phyloP scores from a whole-genome alignment of 2,888 invertebrate genomes.

The Mycalesis mineus region DNA sequence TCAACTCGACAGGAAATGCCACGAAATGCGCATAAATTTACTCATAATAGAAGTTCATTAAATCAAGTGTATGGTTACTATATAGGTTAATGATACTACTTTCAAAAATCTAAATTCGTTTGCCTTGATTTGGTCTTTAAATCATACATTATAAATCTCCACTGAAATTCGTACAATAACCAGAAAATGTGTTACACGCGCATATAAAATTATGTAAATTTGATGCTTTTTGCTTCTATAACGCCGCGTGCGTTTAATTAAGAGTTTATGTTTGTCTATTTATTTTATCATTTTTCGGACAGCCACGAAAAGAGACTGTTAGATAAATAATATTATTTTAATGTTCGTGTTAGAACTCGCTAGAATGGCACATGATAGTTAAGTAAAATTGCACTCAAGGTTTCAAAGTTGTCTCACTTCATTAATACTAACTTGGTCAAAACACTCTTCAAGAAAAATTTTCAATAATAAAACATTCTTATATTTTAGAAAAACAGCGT shows the following conservation, averaged over 20 bases:
- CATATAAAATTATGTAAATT: not conserved
- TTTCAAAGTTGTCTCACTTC: no score
- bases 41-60: conserved; percentile 1
- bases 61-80: conserved; percentile 1
- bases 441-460: no score
- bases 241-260: not conserved
- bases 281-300: not conserved
- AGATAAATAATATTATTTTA: no score
- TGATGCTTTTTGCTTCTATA: not conserved
- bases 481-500: no score
- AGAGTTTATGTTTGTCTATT: not conserved
- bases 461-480: no score
- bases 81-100: conserved; percentile 7
- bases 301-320: not conserved
- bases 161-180: not conserved
- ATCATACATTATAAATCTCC: conserved; percentile 1
- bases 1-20: conserved; percentile 6
- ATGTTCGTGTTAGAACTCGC: no score
- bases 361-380: no score
- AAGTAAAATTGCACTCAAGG: no score
- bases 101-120: conserved; percentile 1
- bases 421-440: no score
- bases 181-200: not conserved
- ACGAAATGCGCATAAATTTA: conserved; percentile 9
- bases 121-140: not conserved